Evolutionary conservation across 2,888 invertebrate species (phyloP).

Genomic region (Leptura quadrifasciata): DNA sequence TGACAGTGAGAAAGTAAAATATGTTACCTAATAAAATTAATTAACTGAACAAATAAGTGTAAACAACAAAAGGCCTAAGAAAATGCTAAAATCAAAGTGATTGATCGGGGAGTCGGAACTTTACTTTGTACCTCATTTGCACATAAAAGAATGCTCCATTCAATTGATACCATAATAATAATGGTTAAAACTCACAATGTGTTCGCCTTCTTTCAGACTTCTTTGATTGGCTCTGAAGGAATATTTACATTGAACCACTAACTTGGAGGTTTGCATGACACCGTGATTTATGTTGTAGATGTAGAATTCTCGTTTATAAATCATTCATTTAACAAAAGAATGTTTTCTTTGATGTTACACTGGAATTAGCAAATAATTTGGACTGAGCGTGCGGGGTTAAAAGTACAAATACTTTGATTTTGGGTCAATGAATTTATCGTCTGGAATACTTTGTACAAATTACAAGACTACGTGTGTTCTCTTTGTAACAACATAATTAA

Average conservation of each 20-base stretch:
- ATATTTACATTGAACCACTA: conserved; percentile 49
- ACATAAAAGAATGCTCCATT: conserved; percentile 54
- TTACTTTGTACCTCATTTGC: conserved; percentile 55
- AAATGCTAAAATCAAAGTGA: conserved; percentile 53
- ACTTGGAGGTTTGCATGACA: conserved; percentile 54
- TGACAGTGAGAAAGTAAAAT: neutral
- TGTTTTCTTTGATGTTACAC: conserved; percentile 54
- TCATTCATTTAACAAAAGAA: conserved; percentile 58
- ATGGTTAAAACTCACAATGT: conserved; percentile 54
- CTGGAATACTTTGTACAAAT: conserved; percentile 18
- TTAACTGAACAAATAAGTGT: conserved; percentile 42
- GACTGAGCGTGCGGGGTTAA: conserved; percentile 33
- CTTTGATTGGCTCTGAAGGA: conserved; percentile 49
- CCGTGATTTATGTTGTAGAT: conserved; percentile 59
- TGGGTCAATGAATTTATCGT: conserved; percentile 33
- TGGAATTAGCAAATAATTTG: conserved; percentile 47
- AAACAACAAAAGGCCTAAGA: conserved; percentile 35
- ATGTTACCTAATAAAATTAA: conserved; percentile 36
- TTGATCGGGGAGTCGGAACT: conserved; percentile 53
- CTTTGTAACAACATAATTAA: conserved; percentile 26
- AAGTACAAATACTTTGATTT: conserved; percentile 39
- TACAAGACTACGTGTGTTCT: conserved; percentile 15
- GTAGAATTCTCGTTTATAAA: conserved; percentile 57
- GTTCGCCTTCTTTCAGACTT: conserved; percentile 48
- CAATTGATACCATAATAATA: conserved; percentile 55